Evolutionary conservation across 2,888 invertebrate species (phyloP), one percentile per base, ranked within the genome.

Genomic region (Cheilosia impressa): DNA sequence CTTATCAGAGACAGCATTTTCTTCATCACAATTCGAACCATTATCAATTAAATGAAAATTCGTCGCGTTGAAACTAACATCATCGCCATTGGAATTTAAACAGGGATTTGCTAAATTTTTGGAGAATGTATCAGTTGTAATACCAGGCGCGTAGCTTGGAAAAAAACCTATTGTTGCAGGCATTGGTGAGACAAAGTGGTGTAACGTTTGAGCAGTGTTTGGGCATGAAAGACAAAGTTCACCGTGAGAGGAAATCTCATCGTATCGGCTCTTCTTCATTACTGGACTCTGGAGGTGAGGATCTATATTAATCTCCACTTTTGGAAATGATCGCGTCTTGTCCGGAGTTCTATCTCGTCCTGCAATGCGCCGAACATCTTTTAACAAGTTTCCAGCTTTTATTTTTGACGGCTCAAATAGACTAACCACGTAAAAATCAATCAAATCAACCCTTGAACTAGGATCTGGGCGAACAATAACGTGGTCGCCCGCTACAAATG

Each of bases 281-380:
- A 34, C 57, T 13, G 85, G 85, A 43, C 73, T 82, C 22, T 78
- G 53, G 0, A 80, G 47, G 1, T 27, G 34, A 53, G 22, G 17
- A 27, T 69, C 82, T 15, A 17, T 7, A 7, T 34, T 3, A n/a
- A 73, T 53, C 66, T 88, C 68, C 10, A 87, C 71, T 58, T 89
- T 90, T 0, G 15, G 19, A 50, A 13, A 0, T 2, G 10, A 4
- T 5, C 10, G 47, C 24, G 0, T 65, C 41, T 17, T 53, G 10
- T 13, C 87, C 1, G 95, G 95, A 68, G 95, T 94, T 13, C 89
- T 88, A 62, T 95, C 95, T 76, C 96, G 92, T 0, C 95, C 95
- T 4, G 94, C 94, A 88, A 96, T 95, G 58, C 92, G 89, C 27
- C 92, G 90, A 94, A 95, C 95, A 89, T 94, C 93, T 90, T 93